phyloP scores from a whole-genome alignment of 2,113 vertebrate species.

The Pangasianodon gigas region DNA sequence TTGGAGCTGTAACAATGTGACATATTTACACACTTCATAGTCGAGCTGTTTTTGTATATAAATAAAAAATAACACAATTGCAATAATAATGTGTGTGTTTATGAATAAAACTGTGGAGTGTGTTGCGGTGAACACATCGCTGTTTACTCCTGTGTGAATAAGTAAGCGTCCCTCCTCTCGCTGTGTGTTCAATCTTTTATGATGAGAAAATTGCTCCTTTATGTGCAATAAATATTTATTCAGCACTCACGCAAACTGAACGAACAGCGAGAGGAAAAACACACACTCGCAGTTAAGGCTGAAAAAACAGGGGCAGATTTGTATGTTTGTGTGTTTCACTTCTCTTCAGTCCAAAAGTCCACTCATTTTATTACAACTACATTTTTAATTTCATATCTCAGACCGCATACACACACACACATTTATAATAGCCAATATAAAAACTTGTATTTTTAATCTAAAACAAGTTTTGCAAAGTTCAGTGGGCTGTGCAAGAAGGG shows the following conservation, averaged over 20 bases:
- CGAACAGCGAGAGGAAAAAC: constrained; percentile 46
- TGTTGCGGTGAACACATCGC: background rate
- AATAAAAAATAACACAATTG: constrained; percentile 23
- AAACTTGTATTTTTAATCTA: too few relatives aligned
- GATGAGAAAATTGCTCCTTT: constrained; percentile 74
- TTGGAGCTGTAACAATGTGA: background rate
- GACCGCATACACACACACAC: background rate
- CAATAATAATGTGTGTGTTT: constrained; percentile 62
- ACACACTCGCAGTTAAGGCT: background rate
- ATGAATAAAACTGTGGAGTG: constrained; percentile 57
- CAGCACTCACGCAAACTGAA: constrained; percentile 66
- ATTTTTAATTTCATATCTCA: background rate
- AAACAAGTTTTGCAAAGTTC: too few relatives aligned
- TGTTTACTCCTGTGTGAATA: constrained; percentile 62
- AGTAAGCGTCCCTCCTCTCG: constrained; percentile 47
- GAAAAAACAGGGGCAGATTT: background rate
- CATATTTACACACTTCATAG: background rate
- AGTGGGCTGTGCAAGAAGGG: too few relatives aligned
- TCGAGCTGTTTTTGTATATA: background rate
- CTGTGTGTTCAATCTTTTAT: constrained; percentile 73
- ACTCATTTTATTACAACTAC: background rate
- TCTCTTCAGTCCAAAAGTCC: background rate
- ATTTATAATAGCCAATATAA: too few relatives aligned
- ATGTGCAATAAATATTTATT: constrained; percentile 79
- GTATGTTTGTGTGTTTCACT: background rate